Percentiles rank a stretch among this genome's conserved stretches.
phyloP scores from a whole-genome alignment of 2,113 vertebrate genomes.

The Nematolebias whitei region DNA sequence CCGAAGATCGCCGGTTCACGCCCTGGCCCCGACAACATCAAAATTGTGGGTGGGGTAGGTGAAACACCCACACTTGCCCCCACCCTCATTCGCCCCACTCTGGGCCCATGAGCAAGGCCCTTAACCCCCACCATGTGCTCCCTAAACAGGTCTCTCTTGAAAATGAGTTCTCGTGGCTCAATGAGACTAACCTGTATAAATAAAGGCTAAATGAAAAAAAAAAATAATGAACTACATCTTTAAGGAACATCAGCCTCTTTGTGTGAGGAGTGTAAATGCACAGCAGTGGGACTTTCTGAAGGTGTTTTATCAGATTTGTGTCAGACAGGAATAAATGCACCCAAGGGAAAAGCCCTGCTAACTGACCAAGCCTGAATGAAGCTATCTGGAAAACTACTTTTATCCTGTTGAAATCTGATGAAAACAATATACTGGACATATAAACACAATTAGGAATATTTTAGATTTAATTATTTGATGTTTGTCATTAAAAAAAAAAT shows the following conservation, averaged over 20 bases:
- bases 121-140: no score
- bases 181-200: no score
- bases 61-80: no score
- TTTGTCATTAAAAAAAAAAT: neutral
- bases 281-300: neutral
- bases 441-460: neutral
- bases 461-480: neutral
- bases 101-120: no score
- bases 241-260: neutral
- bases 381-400: constrained; percentile 21
- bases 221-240: no score
- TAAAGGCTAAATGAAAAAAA: no score
- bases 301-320: neutral
- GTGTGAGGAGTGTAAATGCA: neutral
- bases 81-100: no score
- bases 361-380: constrained; percentile 36
- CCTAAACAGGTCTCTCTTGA: no score
- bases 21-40: no score
- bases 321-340: constrained; percentile 3
- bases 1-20: no score
- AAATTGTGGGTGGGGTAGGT: no score
- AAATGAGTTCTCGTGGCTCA: no score
- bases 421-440: neutral
- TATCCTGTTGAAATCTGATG: neutral
- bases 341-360: constrained; percentile 6